Percentiles rank a stretch among this genome's conserved stretches.
These are phyloP conservation scores for Macrobrachium rosenbergii DNA, from an alignment of 1,140 invertebrate species.

Conservation along the genomic window DNA sequence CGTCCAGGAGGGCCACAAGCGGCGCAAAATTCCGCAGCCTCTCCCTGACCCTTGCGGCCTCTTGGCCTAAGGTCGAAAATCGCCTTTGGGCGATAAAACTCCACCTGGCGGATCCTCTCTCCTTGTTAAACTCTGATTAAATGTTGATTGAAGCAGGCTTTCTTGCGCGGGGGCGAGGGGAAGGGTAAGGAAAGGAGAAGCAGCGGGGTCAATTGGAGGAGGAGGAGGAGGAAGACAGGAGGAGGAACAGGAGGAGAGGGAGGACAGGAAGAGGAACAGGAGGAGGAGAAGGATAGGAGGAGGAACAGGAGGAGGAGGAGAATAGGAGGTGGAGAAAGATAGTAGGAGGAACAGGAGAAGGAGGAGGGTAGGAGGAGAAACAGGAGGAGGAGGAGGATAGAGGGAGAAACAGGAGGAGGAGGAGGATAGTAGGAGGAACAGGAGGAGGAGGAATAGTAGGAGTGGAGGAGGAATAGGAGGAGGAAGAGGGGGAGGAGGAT, in stretches of 20 bases:
- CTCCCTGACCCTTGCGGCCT: neutral
- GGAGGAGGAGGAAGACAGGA: neutral
- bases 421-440: too few relatives aligned
- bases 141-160: conserved; percentile 31
- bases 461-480: too few relatives aligned
- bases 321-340: too few relatives aligned
- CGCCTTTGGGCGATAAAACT: neutral
- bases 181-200: neutral
- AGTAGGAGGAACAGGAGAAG: too few relatives aligned
- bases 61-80: neutral
- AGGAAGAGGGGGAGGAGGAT: too few relatives aligned
- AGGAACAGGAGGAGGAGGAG: too few relatives aligned
- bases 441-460: too few relatives aligned
- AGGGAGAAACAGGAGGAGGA: too few relatives aligned
- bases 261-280: too few relatives aligned
- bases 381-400: too few relatives aligned
- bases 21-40: neutral
- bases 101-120: neutral
- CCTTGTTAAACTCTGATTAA: conserved; percentile 39
- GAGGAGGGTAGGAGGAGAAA: too few relatives aligned
- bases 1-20: neutral
- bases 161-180: neutral
- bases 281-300: too few relatives aligned
- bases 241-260: neutral
- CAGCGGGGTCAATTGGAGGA: neutral